phyloP scores from a whole-genome alignment of 1,140 invertebrate genomes.

The Bombyx mori region ASM3026992v2 NC_085119.1:9978001-9978500 shows the following conservation, averaged over 20 bases:
- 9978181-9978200: too few species aligned
- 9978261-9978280: too few species aligned
- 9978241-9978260: not conserved
- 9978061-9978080: constrained; percentile 25
- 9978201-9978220: too few species aligned
- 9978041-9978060: constrained; percentile 49
- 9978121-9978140: too few species aligned
- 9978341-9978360: constrained; percentile 3
- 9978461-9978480: constrained; percentile 4
- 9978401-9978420: constrained; percentile 21
- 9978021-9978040: constrained; percentile 67
- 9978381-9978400: constrained; percentile 35
- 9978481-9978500: constrained; percentile 1
- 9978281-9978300: too few species aligned
- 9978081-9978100: too few species aligned
- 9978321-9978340: constrained; percentile 3
- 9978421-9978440: constrained; percentile 14
- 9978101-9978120: too few species aligned
- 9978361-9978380: constrained; percentile 12
- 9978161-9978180: too few species aligned
- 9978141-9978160: too few species aligned
- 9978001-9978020: constrained; percentile 57
- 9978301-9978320: constrained; percentile 2
- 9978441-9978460: constrained; percentile 26
- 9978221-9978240: too few species aligned